Conservation (phyloP, 2,888 invertebrate species). For the Uloborus plumipes region DNA sequence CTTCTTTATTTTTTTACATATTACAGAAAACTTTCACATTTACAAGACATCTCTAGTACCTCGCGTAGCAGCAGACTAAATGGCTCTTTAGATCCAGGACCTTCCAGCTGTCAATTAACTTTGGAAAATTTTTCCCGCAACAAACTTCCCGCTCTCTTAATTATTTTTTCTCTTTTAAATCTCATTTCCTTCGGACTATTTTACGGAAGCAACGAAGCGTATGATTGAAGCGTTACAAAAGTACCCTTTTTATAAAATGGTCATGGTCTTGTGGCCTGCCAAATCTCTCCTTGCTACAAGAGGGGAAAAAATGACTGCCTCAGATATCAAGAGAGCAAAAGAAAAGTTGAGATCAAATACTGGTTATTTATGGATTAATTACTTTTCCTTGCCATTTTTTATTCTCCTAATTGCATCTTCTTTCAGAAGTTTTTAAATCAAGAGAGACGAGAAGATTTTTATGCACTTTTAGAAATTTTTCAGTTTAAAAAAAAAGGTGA, state of each 20-base stretch:
- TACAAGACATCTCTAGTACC: background rate
- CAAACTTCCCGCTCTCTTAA: slow-evolving; percentile 10
- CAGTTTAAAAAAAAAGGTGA: background rate
- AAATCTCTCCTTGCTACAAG: background rate
- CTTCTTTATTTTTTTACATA: too few species aligned
- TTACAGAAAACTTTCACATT: too few species aligned
- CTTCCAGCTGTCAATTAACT: slow-evolving; percentile 26
- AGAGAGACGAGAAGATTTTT: background rate
- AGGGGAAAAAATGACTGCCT: background rate
- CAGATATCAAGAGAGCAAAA: slow-evolving; percentile 7
- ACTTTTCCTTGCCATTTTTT: slow-evolving; percentile 1
- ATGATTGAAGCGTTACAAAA: slow-evolving; percentile 37
- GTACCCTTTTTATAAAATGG: slow-evolving; percentile 21
- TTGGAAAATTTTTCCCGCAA: background rate
- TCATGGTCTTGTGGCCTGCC: slow-evolving; percentile 37
- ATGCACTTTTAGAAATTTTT: background rate
- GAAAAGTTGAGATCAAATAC: slow-evolving; percentile 39
- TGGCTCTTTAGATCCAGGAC: background rate
- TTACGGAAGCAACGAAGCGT: slow-evolving; percentile 29
- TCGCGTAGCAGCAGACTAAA: background rate
- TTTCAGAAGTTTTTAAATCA: background rate
- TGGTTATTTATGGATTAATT: slow-evolving; percentile 41
- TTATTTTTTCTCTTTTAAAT: slow-evolving; percentile 42
- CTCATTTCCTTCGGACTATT: slow-evolving; percentile 21
- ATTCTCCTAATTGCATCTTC: slow-evolving; percentile 25